Percentiles rank a stretch among this genome's conserved stretches.
Conservation (phyloP, 2,113 vertebrate genomes). For the Trachemys scripta region DNA sequence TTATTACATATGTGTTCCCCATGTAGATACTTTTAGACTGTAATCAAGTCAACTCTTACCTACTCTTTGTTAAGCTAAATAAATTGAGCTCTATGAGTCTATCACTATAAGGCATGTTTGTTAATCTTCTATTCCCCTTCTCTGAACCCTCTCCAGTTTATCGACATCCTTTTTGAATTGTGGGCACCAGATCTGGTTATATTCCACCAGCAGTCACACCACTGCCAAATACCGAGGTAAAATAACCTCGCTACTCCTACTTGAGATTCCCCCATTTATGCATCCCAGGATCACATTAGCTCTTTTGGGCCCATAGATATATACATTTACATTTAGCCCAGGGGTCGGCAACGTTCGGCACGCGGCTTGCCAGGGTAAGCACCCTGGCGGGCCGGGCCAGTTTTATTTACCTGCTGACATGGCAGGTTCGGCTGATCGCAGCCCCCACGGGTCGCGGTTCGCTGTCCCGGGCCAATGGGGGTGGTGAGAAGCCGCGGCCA, state of each 20-base stretch:
- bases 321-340: background rate
- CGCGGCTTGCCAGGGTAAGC: too few species aligned
- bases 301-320: background rate
- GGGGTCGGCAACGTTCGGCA: too few species aligned
- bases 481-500: too few species aligned
- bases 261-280: background rate
- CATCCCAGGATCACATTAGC: background rate
- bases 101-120: background rate
- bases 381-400: too few species aligned
- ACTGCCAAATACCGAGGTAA: background rate
- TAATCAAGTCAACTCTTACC: background rate
- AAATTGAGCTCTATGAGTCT: background rate
- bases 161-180: background rate
- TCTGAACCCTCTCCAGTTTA: background rate
- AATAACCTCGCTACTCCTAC: background rate
- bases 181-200: background rate
- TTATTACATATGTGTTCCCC: background rate
- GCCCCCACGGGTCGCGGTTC: too few species aligned
- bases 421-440: too few species aligned
- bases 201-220: background rate
- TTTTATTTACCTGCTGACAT: too few species aligned
- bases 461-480: too few species aligned
- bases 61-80: background rate
- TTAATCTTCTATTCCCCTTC: background rate
- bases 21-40: background rate